These are phyloP conservation scores for Saccostrea cuccullata DNA, from an alignment of 1,140 invertebrate genomes.

Conservation along the genomic window DNA sequence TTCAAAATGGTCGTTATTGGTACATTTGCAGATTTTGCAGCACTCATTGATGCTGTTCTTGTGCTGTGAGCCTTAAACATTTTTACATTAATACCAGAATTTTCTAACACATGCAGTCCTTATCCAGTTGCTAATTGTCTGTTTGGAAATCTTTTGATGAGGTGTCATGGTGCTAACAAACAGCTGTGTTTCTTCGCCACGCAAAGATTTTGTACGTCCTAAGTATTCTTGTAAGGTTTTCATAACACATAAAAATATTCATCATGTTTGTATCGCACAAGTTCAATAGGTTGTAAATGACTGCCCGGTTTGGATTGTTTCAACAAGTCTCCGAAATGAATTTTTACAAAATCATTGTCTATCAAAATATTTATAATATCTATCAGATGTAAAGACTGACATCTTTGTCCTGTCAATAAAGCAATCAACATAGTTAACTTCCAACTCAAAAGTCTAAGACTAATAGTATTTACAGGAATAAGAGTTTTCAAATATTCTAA, in stretches of 20 bases:
- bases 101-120: background rate
- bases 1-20: background rate
- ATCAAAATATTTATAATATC: background rate
- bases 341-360: too few relatives aligned
- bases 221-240: background rate
- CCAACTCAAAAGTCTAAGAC: conserved; percentile 43
- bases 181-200: background rate
- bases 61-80: background rate
- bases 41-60: conserved; percentile 8
- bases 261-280: background rate
- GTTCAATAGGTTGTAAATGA: background rate
- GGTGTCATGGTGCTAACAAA: background rate
- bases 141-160: background rate
- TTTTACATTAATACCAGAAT: background rate
- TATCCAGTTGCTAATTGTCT: background rate
- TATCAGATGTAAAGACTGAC: background rate
- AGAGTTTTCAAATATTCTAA: conserved; percentile 44
- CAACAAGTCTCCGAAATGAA: too few relatives aligned
- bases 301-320: background rate
- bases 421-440: conserved; percentile 45
- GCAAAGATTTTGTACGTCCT: background rate
- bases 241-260: background rate
- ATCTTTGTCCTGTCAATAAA: background rate
- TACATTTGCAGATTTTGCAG: background rate
- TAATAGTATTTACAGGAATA: conserved; percentile 13